Evolutionary conservation across 2,797 vertebrate species (phyloP), one percentile per base, ranked within the genome.

Genomic region (Serranus cabrilla): DNA sequence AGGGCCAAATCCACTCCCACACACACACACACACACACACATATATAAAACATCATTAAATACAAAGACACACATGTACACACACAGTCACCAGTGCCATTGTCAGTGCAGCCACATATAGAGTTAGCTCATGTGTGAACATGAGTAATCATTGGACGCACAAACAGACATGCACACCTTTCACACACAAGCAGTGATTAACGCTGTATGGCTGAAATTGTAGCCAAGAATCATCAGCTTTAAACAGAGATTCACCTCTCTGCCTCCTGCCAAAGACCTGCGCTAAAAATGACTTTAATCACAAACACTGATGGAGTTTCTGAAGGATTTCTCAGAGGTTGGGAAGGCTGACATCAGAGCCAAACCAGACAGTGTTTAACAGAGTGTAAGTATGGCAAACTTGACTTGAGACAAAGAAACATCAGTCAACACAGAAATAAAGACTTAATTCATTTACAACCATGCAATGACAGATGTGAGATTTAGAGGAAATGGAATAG

Each of bases 1-100:
- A 95, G 91, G 94, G 94, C 94, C 94, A 94, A 95, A 96, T 95
- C 95, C 94, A 95, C 94, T 94, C 95, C 43, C 85, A 87, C 92
- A 74, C 83, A 83, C 70, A 42, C 5, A 60, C 85, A 87, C 92
- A 74, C 83, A 83, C 70, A 42, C 5, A 60, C 20, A 54, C 14
- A 42, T 8, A 59, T 4, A 68, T 12, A 80, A 74, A 74, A 55
- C 72, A 56, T 59, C 64, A 69, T 76, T 76, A 83, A 78, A 78
- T 72, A 81, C 79, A 80, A 62, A 80, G 49, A 11, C 45, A 27
- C 60, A 64, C 73, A 63, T 40, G 7, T 49, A 63, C 34, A 68
- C 66, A 74, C 65, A 81, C 37, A 76, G 68, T 82, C 77, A 74
- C 45, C 39, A 11, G 43, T 49, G 82, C 55, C 67, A 79, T 89